A percentile compares a stretch with the other conserved stretches of the same genome.
Evolutionary conservation across 2,797 vertebrate genomes (phyloP).

Genomic region (Huso huso): DNA sequence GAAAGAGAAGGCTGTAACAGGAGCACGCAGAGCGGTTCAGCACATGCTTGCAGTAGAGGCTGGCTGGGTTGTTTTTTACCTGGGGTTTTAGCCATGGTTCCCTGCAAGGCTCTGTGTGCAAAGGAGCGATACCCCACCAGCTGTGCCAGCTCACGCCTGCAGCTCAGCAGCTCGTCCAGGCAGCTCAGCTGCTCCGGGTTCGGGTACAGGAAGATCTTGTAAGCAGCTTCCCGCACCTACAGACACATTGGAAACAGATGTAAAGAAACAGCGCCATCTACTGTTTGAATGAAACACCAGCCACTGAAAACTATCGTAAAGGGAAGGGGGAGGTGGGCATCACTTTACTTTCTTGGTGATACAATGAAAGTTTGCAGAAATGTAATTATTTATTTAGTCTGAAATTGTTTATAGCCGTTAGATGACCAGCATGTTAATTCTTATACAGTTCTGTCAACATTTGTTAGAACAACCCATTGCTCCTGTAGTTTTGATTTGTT

Average conservation of each 20-base stretch:
- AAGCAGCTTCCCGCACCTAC: slow-evolving; percentile 90
- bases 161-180: slow-evolving; percentile 77
- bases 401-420: too few species aligned
- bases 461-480: too few species aligned
- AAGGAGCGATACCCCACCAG: slow-evolving; percentile 85
- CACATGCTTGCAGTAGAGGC: background rate
- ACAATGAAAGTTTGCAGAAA: too few species aligned
- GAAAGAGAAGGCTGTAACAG: background rate
- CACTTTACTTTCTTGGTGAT: too few species aligned
- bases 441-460: too few species aligned
- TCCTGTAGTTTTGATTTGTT: too few species aligned
- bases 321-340: too few species aligned
- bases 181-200: slow-evolving; percentile 64
- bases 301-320: too few species aligned
- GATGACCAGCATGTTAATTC: too few species aligned
- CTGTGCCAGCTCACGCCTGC: slow-evolving; percentile 74
- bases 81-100: slow-evolving; percentile 89
- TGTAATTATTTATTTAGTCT: too few species aligned
- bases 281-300: too few species aligned
- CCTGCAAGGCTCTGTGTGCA: slow-evolving; percentile 84
- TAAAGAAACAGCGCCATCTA: background rate
- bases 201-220: slow-evolving; percentile 88
- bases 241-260: background rate
- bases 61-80: slow-evolving; percentile 47
- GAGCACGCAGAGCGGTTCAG: background rate